Evolutionary conservation across 2,113 vertebrate genomes (phyloP), one percentile per base, ranked within the genome.

Genomic region (Benitochromis conjunctus): DNA sequence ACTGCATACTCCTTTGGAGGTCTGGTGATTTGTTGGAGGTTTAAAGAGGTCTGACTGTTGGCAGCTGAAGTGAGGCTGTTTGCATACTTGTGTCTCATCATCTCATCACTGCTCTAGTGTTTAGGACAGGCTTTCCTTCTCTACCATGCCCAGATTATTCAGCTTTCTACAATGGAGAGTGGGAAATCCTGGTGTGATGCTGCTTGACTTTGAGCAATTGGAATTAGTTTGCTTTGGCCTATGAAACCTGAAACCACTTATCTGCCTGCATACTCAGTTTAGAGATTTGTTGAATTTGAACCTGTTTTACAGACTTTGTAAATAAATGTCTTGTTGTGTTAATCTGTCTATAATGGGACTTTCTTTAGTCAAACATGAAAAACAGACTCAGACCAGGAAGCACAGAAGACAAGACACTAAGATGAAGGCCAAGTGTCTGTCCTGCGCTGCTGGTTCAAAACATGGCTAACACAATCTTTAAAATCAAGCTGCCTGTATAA

Each of bases 401-500:
- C 1, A 51, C 1, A 51, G 6, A 43, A 26, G 69, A 29, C 16
- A 51, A 8, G 69, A 76, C 43, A 0, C 0, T 19, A 76, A 12
- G 0, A 19, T 31, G 1, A 29, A 51, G 69, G 14, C 7, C 0
- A 51, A 29, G 24, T 51, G 43, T 76, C 43, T 12, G 43, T 2
- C 19, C 9, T 76, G 3, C 19, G 43, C 16, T 51, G 16, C 26
- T 31, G 6, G 7, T 48, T 51, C 18, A 18, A 46, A 21, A 74
- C 41, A 29, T 51, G 24, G 43, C 9, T 31, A 31, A 51, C 26
- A 29, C n/a, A 9, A 69, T 62, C n/a, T 34, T 38, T 77, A 3
- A 46, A 56, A 21, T 34, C 7, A 1, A 6, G 38, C 14, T 11
- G 13, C 13, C 16, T 83, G 16, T n/a, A 55, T 29, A 86, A 86